Percentiles rank a stretch among this genome's conserved stretches.
phyloP scores from a whole-genome alignment of 1,140 invertebrate genomes.

The Rhizoglyphus robini region DNA sequence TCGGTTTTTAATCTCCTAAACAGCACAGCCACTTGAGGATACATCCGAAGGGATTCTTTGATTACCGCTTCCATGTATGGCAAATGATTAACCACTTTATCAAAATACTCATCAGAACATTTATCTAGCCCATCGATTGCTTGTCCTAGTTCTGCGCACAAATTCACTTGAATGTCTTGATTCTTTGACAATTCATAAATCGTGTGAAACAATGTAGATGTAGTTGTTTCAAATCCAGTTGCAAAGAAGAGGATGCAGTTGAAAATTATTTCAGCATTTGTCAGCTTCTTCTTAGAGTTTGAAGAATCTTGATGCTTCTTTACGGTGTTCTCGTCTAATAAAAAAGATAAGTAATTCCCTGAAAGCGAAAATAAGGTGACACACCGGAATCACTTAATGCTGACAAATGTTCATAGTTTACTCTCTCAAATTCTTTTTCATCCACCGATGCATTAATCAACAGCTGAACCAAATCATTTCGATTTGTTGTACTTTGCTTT shows the following conservation, averaged over 20 bases:
- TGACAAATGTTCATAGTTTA: too few species aligned
- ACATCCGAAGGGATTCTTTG: constrained; percentile 34
- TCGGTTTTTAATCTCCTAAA: not conserved
- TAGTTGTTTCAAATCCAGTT: constrained; percentile 39
- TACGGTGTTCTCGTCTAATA: not conserved
- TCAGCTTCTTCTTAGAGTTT: not conserved
- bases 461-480: constrained; percentile 44
- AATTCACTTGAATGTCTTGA: constrained; percentile 35
- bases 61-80: constrained; percentile 33
- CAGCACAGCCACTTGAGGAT: constrained; percentile 27
- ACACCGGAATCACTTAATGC: not conserved
- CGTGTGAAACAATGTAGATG: constrained; percentile 36
- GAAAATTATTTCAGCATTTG: not conserved
- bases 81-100: not conserved
- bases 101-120: not conserved
- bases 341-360: not conserved
- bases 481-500: constrained; percentile 35
- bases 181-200: constrained; percentile 38
- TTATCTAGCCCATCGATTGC: constrained; percentile 5
- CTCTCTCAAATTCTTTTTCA: too few species aligned
- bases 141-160: constrained; percentile 35
- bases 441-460: not conserved
- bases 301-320: not conserved
- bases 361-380: not conserved
- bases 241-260: constrained; percentile 29